A percentile compares a stretch with the other conserved stretches of the same genome.
phyloP scores from a whole-genome alignment of 2,888 invertebrate genomes.

The Eumerus sabulonum region DNA sequence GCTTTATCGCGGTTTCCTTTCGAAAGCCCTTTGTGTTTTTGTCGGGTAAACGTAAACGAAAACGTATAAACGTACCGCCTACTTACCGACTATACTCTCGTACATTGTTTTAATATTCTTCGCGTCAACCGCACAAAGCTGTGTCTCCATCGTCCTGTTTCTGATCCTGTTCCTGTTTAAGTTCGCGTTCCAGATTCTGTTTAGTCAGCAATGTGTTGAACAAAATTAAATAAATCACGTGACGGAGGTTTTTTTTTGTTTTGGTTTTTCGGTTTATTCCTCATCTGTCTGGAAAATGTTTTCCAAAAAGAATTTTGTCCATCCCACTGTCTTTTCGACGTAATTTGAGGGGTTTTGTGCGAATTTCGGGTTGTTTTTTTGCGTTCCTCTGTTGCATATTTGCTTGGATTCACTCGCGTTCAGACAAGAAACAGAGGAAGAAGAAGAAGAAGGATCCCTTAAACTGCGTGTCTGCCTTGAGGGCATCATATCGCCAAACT shows the following conservation, averaged over 20 bases:
- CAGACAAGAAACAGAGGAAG: slow-evolving; percentile 6
- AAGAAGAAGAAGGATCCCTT: slow-evolving; percentile 2
- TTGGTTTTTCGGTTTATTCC: no score
- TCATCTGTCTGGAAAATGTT: slow-evolving; percentile 47
- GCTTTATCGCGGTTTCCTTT: slow-evolving; percentile 68
- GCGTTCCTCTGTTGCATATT: slow-evolving; percentile 29
- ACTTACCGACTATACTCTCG: no score
- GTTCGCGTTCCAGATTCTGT: no score
- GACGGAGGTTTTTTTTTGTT: no score
- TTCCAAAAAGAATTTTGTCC: not conserved
- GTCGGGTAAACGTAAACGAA: slow-evolving; percentile 34
- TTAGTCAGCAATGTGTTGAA: slow-evolving; percentile 32
- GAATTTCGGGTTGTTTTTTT: slow-evolving; percentile 42
- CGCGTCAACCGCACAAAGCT: slow-evolving; percentile 52
- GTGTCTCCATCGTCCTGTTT: not conserved
- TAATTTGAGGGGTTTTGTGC: slow-evolving; percentile 19
- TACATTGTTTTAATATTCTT: slow-evolving; percentile 63
- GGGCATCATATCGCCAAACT: no score
- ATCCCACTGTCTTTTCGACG: slow-evolving; percentile 1
- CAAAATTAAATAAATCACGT: slow-evolving; percentile 61
- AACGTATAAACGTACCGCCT: slow-evolving; percentile 7
- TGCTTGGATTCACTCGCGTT: slow-evolving; percentile 26
- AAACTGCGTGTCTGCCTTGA: slow-evolving; percentile 53
- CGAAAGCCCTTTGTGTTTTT: slow-evolving; percentile 57
- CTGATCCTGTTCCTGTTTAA: not conserved